Evolutionary conservation across 64 coral and sea anemone genomes (phyloP).

Genomic region (Catalaphyllia jardinei): DNA sequence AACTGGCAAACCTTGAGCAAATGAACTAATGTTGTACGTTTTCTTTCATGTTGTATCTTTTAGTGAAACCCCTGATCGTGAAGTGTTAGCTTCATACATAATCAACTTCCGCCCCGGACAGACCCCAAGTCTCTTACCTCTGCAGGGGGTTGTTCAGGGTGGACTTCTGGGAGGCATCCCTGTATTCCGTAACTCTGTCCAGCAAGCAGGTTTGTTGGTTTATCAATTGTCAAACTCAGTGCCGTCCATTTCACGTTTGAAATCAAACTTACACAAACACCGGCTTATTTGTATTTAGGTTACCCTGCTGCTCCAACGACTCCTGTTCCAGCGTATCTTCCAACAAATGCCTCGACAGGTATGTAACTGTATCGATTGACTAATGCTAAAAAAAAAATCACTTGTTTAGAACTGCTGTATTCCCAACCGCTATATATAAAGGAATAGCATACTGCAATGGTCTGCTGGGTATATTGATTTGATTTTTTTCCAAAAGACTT

Average conservation of each 20-base stretch:
- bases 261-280: not conserved
- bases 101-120: constrained; percentile 28
- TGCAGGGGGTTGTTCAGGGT: constrained; percentile 33
- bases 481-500: too few relatives aligned
- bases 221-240: not conserved
- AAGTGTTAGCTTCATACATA: constrained; percentile 49
- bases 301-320: not conserved
- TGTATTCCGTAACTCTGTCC: constrained; percentile 27
- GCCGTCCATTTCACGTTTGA: not conserved
- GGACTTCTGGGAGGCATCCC: constrained; percentile 64
- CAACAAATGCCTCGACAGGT: constrained; percentile 6
- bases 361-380: not conserved
- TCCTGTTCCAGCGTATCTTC: not conserved
- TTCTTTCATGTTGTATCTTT: not conserved
- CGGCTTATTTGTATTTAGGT: not conserved
- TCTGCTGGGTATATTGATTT: too few relatives aligned
- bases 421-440: too few relatives aligned
- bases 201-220: constrained; percentile 21
- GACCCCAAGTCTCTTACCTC: constrained; percentile 43
- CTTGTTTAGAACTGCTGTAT: too few relatives aligned
- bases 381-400: not conserved
- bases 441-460: too few relatives aligned
- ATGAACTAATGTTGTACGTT: not conserved
- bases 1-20: not conserved
- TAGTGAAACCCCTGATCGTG: constrained; percentile 36